Base-by-base conservation (phyloP, 2,888 invertebrate species). In the Petrolisthes manimaculis region DNA sequence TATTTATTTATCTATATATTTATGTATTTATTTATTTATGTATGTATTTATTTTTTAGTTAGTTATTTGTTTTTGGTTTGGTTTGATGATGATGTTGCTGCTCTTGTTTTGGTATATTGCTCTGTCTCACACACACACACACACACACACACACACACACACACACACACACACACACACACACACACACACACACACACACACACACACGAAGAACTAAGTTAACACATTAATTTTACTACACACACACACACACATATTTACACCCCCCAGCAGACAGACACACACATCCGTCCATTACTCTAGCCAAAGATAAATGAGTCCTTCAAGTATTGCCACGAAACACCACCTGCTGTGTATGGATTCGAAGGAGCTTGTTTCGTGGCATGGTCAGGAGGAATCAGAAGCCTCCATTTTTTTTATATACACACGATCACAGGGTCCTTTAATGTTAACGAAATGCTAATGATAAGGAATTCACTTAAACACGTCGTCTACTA, bases 121-220 rank as follows among this genome's bases (percentile, higher is more conserved):
- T 9, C 6, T 6, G 61, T 61, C 6, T 61, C 61, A 61, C 61
- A 9, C n/a, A 8, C n/a, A 12, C 79, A 79, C 54, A 5, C 79
- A 79, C 79, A 79, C 24, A 79, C 77, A 77, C 21, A 79, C 12
- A 79, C 54, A 18, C 54, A 53, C 79, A 54, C 24, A 54, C 54
- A 4, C 79, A 54, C 79, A 24, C 77, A 77, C 77, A 77, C 37
- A 77, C 12, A 77, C 12, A 77, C 37, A 6, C 77, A 77, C 77
- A 77, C 37, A 37, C 37, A 24, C 77, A 77, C 77, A 14, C 77
- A 37, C 12, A 14, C 74, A 74, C 8, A 74, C 74, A 74, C 74
- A 74, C 8, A 74, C 74, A 74, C 77, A 77, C 37, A 77, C 74
- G n/a, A n/a, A n/a, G n/a, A n/a, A n/a, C n/a, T n/a, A n/a, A n/a